Base-by-base conservation (phyloP, 2,113 vertebrate species). In the Parotia lawesii region DNA sequence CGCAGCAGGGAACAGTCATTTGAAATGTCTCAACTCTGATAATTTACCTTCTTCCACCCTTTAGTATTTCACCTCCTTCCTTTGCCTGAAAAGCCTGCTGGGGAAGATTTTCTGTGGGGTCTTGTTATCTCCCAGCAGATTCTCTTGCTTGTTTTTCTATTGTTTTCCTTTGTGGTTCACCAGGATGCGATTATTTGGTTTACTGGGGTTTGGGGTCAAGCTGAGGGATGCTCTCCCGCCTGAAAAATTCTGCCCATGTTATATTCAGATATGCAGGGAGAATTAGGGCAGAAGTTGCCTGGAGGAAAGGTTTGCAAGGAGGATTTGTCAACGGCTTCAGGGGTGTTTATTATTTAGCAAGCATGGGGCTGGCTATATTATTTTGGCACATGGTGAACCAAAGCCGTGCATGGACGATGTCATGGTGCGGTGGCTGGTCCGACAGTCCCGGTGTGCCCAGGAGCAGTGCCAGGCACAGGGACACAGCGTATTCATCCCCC, bases 21-120 rank as follows among this genome's bases (percentile, higher is more conserved):
- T 84, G 88, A 93, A 95, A 94, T 95, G 94, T 86, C 90, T 92
- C 85, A 87, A 95, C 90, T 92, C 92, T 60, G 69, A 40, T 95
- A 89, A 94, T 94, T 95, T 94, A 93, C 90, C 61, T 92, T 71
- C 93, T 86, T 84, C 84, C 8, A 86, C 48, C 51, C 84, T 62
- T 86, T n/a, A 57, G 65, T 77, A 29, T 94, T 94, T 93, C 7
- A 12, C 53, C 40, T 51, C 31, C 60, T 95, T 77, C 53, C 60
- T 84, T 89, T 67, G 77, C 81, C 74, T 62, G 83, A 56, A 45
- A 83, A 80, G 17, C 65, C 45, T 78, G 48, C 75, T 77, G 90
- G 88, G 44, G 50, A 44, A 29, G 82, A 45, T 90, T 88, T 88
- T 85, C 67, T 90, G 25, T 0, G 0, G 38, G 75, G 15, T 66